A percentile compares a stretch with the other conserved stretches of the same genome.
Evolutionary conservation across 2,888 invertebrate genomes (phyloP).

Genomic region (Chloromyia formosa): DNA sequence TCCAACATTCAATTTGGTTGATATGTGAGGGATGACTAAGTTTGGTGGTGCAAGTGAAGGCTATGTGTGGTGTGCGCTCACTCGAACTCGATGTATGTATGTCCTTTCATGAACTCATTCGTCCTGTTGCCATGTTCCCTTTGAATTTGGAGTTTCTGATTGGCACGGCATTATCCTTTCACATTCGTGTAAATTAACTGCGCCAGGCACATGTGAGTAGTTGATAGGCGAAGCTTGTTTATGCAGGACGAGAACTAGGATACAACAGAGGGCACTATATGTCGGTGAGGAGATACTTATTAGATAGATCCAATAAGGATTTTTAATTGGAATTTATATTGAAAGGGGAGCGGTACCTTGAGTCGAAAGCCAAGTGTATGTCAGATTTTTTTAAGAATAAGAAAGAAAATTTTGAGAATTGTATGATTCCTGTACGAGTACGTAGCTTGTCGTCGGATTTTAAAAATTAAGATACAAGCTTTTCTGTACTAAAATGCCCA

Average conservation of each 20-base stretch:
- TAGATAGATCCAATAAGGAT: too few species aligned
- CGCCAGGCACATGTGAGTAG: constrained; percentile 33
- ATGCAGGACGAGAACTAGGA: constrained; percentile 4
- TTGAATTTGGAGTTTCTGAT: constrained; percentile 23
- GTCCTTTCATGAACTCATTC: constrained; percentile 8
- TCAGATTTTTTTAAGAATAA: too few species aligned
- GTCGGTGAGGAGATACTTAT: background rate
- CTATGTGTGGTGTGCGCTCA: constrained; percentile 27
- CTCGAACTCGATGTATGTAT: constrained; percentile 29
- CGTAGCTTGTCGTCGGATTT: too few species aligned
- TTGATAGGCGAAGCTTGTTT: constrained; percentile 21
- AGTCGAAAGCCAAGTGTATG: too few species aligned
- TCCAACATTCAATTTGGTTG: background rate
- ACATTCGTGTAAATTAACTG: constrained; percentile 26
- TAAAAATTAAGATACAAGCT: too few species aligned
- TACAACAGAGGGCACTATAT: constrained; percentile 35
- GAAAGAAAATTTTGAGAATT: too few species aligned
- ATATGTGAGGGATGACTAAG: background rate
- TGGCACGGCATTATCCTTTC: constrained; percentile 35
- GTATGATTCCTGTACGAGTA: too few species aligned
- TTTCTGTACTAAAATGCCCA: too few species aligned
- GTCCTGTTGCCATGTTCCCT: constrained; percentile 1
- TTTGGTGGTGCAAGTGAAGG: background rate
- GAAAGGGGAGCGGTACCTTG: too few species aligned
- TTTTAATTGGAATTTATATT: too few species aligned